phyloP scores from a whole-genome alignment of 2,888 invertebrate species.

The Phytoseiulus persimilis region DNA sequence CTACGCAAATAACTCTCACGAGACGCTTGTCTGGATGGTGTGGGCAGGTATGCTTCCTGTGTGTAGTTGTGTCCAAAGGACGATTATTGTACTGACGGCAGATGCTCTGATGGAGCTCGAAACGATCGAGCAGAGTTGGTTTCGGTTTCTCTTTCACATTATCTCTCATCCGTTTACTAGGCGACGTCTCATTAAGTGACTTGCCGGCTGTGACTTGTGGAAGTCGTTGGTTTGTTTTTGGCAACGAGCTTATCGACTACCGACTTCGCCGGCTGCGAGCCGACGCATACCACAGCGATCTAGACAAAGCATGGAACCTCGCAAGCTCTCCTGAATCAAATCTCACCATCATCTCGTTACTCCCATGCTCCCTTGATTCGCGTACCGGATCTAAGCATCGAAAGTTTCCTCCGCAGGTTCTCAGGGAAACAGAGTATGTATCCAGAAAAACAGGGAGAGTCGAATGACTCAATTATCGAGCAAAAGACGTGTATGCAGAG shows the following conservation, averaged over 20 bases:
- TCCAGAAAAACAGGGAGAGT: too few relatives aligned
- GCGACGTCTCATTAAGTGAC: neutral
- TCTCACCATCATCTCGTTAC: neutral
- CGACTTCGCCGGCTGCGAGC: neutral
- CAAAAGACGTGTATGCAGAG: too few relatives aligned
- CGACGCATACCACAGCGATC: neutral
- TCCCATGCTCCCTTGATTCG: neutral
- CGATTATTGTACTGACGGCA: conserved; percentile 37
- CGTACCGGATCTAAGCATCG: neutral
- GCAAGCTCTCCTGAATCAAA: neutral
- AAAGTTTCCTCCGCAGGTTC: too few relatives aligned
- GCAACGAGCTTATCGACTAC: neutral
- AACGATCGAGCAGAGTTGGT: neutral
- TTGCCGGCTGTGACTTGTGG: neutral
- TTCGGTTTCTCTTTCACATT: neutral
- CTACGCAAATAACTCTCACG: neutral
- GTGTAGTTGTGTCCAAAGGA: conserved; percentile 16
- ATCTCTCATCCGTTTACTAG: neutral
- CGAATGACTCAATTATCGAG: too few relatives aligned
- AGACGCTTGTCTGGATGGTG: neutral
- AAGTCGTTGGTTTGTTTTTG: neutral
- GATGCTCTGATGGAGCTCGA: conserved; percentile 23
- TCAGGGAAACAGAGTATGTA: too few relatives aligned
- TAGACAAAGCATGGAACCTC: neutral
- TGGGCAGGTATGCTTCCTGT: neutral